A percentile compares a stretch with the other conserved stretches of the same genome.
These are phyloP conservation scores for Nymphicus hollandicus DNA, from an alignment of 2,113 vertebrate genomes.

Conservation along the genomic window DNA sequence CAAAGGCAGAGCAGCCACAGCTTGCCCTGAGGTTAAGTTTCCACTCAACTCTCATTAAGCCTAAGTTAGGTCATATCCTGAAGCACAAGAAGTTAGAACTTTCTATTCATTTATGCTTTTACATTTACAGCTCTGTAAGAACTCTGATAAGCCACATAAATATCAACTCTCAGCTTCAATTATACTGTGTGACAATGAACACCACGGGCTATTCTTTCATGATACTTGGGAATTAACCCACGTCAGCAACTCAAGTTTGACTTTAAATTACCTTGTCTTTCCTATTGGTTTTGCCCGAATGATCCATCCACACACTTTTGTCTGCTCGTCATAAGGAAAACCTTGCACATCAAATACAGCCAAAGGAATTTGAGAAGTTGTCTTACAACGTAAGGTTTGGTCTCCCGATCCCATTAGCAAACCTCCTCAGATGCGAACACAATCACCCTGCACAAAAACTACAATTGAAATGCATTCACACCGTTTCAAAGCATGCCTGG, in stretches of 20 bases:
- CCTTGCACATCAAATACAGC: background rate
- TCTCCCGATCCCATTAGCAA: background rate
- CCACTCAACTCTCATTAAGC: constrained; percentile 11
- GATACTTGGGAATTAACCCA: background rate
- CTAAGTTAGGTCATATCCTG: background rate
- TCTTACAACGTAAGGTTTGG: background rate
- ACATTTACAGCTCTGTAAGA: background rate
- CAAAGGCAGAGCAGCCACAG: background rate
- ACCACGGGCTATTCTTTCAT: background rate
- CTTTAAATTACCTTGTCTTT: background rate
- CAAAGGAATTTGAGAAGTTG: background rate
- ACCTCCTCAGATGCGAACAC: background rate
- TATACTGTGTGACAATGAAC: background rate
- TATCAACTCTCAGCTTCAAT: background rate
- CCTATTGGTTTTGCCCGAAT: background rate
- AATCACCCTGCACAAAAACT: accelerated
- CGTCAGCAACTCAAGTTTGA: background rate
- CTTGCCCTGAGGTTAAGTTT: background rate
- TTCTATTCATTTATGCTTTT: constrained; percentile 8
- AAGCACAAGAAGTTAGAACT: background rate
- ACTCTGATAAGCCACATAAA: constrained; percentile 21
- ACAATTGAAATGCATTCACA: accelerated
- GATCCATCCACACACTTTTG: background rate
- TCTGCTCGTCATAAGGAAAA: background rate
- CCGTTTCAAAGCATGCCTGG: background rate